Base-by-base conservation (phyloP, 2,797 vertebrate species). In the Squalus acanthias region DNA sequence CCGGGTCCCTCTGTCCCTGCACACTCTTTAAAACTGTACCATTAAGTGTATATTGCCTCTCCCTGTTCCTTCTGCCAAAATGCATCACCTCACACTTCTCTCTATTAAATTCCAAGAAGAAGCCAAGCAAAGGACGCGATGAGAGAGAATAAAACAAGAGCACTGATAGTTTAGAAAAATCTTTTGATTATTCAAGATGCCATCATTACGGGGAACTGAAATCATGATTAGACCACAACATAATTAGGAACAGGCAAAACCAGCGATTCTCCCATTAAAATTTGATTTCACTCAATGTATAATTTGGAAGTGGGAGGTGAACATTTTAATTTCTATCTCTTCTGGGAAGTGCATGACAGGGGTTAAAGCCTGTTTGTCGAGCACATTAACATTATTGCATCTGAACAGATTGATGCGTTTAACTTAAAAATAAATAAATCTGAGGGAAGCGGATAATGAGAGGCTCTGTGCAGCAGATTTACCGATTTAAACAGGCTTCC, bases 271-370 rank as follows among this genome's bases (percentile, higher is more conserved):
- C 65, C 65, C 65, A 93, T 93, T 93, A 93, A 93, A 10, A 93
- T 69, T 67, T 67, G 63, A 69, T 93, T 93, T 93, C 65, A n/a
- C 91, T 93, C 67, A 46, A 69, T 93, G 39, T 93, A 15, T 69
- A 93, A 93, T 93, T 69, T 46, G 91, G 17, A 9, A 69, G 63
- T 46, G 39, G 91, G 91, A 93, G 20, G 91, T 46, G 63, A 93
- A 69, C n/a, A 93, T 93, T 93, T 93, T 46, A 93, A 93, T 93
- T 93, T 69, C 22, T 67, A 46, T 69, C 65, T 69, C 63, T 93
- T 93, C 26, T 12, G 65, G 91, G 63, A 93, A 69, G 39, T 46
- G 46, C 63, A 93, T 63, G 91, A 67, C n/a, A 65, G 63, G 60
- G 63, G 91, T 93, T 69, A 93, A 91, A 67, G 63, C 63, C 22